Evolutionary conservation across 64 coral and sea anemone genomes (phyloP).

Genomic region (Montipora sp.): DNA sequence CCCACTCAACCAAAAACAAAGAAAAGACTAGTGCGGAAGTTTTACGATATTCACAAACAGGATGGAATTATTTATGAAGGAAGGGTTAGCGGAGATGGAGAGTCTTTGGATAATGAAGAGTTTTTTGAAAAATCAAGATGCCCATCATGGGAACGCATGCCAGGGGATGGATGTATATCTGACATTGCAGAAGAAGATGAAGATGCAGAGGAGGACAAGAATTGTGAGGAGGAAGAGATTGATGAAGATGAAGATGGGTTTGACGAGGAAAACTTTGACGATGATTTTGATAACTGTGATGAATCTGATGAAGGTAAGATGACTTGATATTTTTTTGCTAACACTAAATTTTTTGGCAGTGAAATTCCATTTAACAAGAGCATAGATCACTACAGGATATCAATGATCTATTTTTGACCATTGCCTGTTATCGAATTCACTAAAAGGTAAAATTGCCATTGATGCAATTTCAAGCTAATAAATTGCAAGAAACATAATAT

Average conservation of each 20-base stretch:
- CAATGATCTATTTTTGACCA: too few species aligned
- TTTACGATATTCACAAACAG: constrained; percentile 31
- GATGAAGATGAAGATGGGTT: constrained; percentile 50
- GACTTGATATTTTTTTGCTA: neutral
- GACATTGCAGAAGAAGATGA: constrained; percentile 96
- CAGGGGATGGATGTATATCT: constrained; percentile 95
- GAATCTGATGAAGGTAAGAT: constrained; percentile 74
- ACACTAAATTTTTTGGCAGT: neutral
- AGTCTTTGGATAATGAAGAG: constrained; percentile 71
- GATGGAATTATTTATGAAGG: constrained; percentile 34
- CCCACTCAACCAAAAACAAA: neutral
- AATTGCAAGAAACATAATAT: too few species aligned
- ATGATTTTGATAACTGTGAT: constrained; percentile 75
- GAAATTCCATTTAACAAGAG: too few species aligned
- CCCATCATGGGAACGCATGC: constrained; percentile 75
- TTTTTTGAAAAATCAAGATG: constrained; percentile 54
- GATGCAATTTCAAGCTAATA: too few species aligned
- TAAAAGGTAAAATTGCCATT: too few species aligned
- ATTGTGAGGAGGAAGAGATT: constrained; percentile 33
- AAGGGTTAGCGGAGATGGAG: constrained; percentile 86
- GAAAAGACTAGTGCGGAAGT: constrained; percentile 4
- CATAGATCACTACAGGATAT: too few species aligned
- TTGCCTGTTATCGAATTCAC: too few species aligned
- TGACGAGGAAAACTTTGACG: constrained; percentile 28
- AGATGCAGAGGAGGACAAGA: constrained; percentile 22